These are phyloP conservation scores for Enteromius unitaeniatus DNA, from an alignment of 2,797 vertebrate species.

Conservation along the genomic window DNA sequence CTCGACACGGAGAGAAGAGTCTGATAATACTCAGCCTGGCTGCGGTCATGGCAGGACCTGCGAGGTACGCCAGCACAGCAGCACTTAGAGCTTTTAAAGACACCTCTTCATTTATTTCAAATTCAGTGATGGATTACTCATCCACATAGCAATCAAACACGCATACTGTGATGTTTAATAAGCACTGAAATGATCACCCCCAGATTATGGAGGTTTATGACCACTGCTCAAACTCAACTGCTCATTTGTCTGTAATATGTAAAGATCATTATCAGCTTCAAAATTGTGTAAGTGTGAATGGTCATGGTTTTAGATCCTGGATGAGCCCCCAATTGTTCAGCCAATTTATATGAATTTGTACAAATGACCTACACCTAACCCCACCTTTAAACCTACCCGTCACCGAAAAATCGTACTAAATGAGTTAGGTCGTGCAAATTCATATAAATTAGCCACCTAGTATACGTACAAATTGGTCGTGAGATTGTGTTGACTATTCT, in stretches of 20 bases:
- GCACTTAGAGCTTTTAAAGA: background rate
- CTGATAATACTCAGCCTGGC: conserved; percentile 8
- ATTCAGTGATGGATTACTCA: background rate
- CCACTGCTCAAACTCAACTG: background rate
- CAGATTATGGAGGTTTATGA: background rate
- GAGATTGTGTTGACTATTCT: background rate
- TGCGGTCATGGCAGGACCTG: background rate
- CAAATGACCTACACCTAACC: no score
- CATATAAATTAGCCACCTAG: no score
- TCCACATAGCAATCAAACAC: background rate
- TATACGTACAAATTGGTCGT: no score
- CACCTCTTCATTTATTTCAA: background rate
- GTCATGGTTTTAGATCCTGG: background rate
- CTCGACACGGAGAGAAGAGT: background rate
- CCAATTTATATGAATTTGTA: no score
- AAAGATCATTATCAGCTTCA: background rate
- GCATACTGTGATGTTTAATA: background rate
- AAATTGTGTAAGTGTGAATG: background rate
- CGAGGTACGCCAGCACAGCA: background rate
- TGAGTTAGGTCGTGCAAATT: no score
- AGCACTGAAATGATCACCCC: background rate
- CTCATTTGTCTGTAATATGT: background rate
- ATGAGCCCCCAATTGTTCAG: background rate
- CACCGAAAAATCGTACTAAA: no score
- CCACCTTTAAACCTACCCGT: no score